Percentiles rank a stretch among this genome's conserved stretches.
phyloP scores from a whole-genome alignment of 2,888 invertebrate species.

The Ophion obscuratus region DNA sequence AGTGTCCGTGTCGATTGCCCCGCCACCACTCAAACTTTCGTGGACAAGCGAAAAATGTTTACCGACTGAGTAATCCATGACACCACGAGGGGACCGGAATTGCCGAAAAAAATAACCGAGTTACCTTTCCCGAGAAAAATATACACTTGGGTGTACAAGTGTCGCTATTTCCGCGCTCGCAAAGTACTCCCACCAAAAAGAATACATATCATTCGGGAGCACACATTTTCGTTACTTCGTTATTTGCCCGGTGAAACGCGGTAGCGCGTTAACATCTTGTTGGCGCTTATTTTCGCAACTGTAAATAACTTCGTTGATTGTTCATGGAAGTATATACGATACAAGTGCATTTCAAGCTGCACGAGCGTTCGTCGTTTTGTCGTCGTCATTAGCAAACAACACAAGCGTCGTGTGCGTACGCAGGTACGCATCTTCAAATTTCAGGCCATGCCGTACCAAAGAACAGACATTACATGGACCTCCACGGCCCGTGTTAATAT shows the following conservation, averaged over 20 bases:
- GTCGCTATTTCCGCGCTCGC: not conserved
- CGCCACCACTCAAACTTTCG: not conserved
- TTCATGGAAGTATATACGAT: not conserved
- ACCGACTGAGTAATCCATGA: not conserved
- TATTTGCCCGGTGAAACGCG: not conserved
- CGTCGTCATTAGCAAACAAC: not conserved
- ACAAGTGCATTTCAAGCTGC: not conserved
- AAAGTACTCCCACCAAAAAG: not conserved
- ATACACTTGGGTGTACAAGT: not conserved
- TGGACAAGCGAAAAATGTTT: not conserved
- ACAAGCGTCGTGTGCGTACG: not conserved
- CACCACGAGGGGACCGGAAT: not conserved
- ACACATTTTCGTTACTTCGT: not conserved
- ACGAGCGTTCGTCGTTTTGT: not conserved
- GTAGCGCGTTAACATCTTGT: not conserved
- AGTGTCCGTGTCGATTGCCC: no score
- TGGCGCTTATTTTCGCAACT: not conserved
- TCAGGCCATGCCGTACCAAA: constrained; percentile 52
- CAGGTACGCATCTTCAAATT: constrained; percentile 4
- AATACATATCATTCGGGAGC: not conserved
- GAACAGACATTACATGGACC: no score
- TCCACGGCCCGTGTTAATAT: no score
- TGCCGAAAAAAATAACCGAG: not conserved
- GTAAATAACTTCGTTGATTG: not conserved
- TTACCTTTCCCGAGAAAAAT: not conserved